phyloP scores from a whole-genome alignment of 2,888 invertebrate species.

The Conus canariensis region DNA sequence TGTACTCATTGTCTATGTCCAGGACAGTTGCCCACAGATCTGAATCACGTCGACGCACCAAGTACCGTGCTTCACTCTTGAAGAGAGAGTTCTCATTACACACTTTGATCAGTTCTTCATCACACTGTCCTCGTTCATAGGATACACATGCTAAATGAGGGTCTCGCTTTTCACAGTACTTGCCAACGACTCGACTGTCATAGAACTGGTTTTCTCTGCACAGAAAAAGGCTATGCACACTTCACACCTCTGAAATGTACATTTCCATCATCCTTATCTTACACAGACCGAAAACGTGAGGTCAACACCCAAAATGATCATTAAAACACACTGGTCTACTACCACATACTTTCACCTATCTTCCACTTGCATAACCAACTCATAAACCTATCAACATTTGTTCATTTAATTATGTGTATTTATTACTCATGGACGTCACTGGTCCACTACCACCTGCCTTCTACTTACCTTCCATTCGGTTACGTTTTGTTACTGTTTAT shows the following conservation, averaged over 20 bases:
- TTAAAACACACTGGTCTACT: not conserved
- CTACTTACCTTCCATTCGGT: too few species aligned
- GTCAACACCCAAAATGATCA: too few species aligned
- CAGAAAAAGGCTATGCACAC: constrained; percentile 47
- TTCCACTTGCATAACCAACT: not conserved
- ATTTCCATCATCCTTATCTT: too few species aligned
- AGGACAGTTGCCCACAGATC: constrained; percentile 98
- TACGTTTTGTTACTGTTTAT: too few species aligned
- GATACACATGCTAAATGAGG: constrained; percentile 99
- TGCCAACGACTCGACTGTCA: constrained; percentile 94
- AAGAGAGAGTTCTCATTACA: constrained; percentile 99
- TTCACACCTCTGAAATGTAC: too few species aligned
- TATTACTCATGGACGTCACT: too few species aligned
- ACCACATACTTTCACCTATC: not conserved
- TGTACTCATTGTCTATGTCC: constrained; percentile 93
- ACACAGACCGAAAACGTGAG: too few species aligned
- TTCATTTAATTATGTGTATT: not conserved
- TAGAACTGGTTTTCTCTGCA: constrained; percentile 88
- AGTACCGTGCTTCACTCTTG: constrained; percentile 98
- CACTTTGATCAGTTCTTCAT: constrained; percentile 97
- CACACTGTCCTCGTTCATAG: constrained; percentile 99
- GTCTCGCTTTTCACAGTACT: constrained; percentile 99
- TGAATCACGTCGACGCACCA: constrained; percentile 95
- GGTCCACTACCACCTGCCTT: too few species aligned
- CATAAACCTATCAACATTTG: not conserved